These are phyloP conservation scores for Oreonectes daqikongensis DNA, from an alignment of 2,797 vertebrate species.

Conservation along the genomic window DNA sequence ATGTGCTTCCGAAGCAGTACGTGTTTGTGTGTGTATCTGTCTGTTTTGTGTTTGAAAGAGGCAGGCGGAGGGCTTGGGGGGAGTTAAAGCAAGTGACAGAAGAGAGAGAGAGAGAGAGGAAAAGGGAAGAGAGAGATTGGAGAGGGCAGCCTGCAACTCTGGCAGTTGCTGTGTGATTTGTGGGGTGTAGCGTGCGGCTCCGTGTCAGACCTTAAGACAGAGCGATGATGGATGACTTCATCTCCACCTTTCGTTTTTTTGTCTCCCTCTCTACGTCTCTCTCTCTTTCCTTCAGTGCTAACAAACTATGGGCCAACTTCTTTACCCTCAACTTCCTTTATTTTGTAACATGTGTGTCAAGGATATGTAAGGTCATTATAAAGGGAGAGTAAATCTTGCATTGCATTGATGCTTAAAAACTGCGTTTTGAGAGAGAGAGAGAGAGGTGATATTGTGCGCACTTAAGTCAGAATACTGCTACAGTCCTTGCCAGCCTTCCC, in stretches of 20 bases:
- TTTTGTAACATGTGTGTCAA: conserved; percentile 33
- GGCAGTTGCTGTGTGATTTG: conserved; percentile 65
- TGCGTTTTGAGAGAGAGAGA: conserved; percentile 6
- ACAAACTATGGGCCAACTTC: conserved; percentile 42
- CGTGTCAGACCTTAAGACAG: conserved; percentile 58
- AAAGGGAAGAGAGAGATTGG: conserved; percentile 51
- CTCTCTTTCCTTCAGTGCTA: conserved; percentile 28
- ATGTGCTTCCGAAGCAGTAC: conserved; percentile 7
- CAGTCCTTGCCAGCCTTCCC: conserved; percentile 34
- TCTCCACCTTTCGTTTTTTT: conserved; percentile 43
- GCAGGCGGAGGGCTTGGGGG: conserved; percentile 51
- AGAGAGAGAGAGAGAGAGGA: conserved; percentile 47
- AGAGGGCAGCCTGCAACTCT: conserved; percentile 55
- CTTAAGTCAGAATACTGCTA: conserved; percentile 44
- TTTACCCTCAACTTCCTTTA: conserved; percentile 45
- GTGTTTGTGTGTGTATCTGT: conserved; percentile 37
- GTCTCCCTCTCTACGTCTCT: conserved; percentile 17
- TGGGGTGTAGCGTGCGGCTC: conserved; percentile 58
- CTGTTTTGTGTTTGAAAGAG: conserved; percentile 51
- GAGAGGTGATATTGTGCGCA: conserved; percentile 40
- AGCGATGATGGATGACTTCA: conserved; percentile 61
- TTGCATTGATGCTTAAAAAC: conserved; percentile 1
- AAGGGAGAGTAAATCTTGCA: neutral
- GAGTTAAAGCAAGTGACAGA: conserved; percentile 45
- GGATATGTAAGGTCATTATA: neutral